These are phyloP conservation scores for Danio kyathit DNA, from an alignment of 2,797 vertebrate species.

Conservation along the genomic window DNA sequence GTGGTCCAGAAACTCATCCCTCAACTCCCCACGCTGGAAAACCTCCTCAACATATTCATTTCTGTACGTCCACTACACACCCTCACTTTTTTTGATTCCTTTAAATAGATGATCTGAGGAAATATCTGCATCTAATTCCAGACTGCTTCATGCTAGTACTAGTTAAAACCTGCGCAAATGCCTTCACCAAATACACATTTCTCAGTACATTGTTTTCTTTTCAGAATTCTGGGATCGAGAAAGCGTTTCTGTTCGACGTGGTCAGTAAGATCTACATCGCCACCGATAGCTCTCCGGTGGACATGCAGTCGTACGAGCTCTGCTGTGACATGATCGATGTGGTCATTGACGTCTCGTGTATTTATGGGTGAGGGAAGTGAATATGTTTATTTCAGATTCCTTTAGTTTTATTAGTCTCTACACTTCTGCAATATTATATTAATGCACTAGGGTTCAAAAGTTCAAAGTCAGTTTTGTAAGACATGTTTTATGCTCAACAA, in stretches of 20 bases:
- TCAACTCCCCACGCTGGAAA: slow-evolving; percentile 97
- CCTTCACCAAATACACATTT: neutral
- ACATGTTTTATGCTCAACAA: neutral
- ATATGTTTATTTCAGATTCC: neutral
- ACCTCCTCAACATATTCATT: slow-evolving; percentile 99
- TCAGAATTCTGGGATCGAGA: slow-evolving; percentile 99
- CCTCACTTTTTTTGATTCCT: neutral
- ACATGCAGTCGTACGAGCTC: slow-evolving; percentile 99
- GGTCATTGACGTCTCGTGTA: slow-evolving; percentile 98
- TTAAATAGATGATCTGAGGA: too few relatives aligned
- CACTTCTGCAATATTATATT: neutral
- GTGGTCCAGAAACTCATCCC: slow-evolving; percentile 99
- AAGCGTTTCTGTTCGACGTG: slow-evolving; percentile 99
- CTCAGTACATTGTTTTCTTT: neutral
- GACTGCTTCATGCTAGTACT: neutral
- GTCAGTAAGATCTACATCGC: slow-evolving; percentile 99
- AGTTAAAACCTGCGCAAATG: neutral
- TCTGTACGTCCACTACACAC: slow-evolving; percentile 82
- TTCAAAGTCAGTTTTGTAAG: neutral
- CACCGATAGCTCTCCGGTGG: slow-evolving; percentile 98
- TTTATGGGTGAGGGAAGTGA: slow-evolving; percentile 90
- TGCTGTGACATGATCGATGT: slow-evolving; percentile 99
- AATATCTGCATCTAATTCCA: neutral
- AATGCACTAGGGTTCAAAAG: neutral
- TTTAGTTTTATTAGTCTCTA: neutral